phyloP scores from a whole-genome alignment of 2,797 vertebrate species.

The Coregonus sp. region DNA sequence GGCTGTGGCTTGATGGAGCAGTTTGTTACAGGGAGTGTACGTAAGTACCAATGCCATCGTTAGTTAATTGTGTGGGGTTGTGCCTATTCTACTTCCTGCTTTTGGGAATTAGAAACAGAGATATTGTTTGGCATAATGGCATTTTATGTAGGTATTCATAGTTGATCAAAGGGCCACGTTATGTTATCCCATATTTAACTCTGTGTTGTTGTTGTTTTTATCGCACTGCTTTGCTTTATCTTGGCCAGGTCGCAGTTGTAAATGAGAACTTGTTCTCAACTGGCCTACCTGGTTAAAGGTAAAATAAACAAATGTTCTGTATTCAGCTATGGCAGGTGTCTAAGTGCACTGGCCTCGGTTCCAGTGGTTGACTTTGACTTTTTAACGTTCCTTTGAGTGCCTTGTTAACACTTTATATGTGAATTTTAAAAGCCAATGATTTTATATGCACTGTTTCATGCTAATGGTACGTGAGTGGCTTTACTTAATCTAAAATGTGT shows the following conservation, averaged over 20 bases:
- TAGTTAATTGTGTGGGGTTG: slow-evolving; percentile 16
- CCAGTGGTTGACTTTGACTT: slow-evolving; percentile 17
- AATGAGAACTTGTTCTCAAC: too few relatives aligned
- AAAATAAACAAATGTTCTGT: slow-evolving; percentile 5
- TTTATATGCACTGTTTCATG: slow-evolving; percentile 50
- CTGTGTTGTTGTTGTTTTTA: too few relatives aligned
- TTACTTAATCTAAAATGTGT: slow-evolving; percentile 35
- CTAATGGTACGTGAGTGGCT: slow-evolving; percentile 50
- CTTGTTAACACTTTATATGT: slow-evolving; percentile 57
- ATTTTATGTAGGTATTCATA: slow-evolving; percentile 32
- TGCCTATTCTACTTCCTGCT: slow-evolving; percentile 1
- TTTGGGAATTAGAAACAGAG: neutral
- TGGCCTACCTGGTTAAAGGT: too few relatives aligned
- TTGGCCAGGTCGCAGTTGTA: too few relatives aligned
- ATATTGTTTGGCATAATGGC: slow-evolving; percentile 22
- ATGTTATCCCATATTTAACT: neutral
- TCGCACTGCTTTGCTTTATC: too few relatives aligned
- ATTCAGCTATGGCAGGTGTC: slow-evolving; percentile 35
- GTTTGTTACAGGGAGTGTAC: neutral
- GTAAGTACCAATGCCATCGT: neutral
- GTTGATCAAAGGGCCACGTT: slow-evolving; percentile 33
- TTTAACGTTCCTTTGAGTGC: slow-evolving; percentile 47
- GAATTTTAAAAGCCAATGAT: slow-evolving; percentile 48
- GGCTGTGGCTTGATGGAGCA: neutral
- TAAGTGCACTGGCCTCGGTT: slow-evolving; percentile 14